These are phyloP conservation scores for Monopterus albus DNA, from an alignment of 2,113 vertebrate species.

Conservation along the genomic window DNA sequence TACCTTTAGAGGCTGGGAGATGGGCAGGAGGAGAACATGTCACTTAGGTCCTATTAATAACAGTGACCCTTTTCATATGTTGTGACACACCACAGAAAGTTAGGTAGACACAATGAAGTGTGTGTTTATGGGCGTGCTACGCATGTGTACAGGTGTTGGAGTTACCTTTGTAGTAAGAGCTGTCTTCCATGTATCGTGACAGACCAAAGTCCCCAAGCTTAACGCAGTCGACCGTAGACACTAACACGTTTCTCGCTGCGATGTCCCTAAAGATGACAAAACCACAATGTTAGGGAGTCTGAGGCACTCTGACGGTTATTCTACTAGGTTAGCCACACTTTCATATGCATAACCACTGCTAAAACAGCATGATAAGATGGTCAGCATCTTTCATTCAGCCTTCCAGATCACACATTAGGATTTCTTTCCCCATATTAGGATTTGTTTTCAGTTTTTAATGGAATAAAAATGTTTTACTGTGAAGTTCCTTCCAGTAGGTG, in stretches of 20 bases:
- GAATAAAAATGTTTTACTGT: not conserved
- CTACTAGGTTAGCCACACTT: not conserved
- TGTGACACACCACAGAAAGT: not conserved
- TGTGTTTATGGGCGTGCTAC: not conserved
- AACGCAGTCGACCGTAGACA: constrained; percentile 94
- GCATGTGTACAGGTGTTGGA: not conserved
- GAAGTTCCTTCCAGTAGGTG: not conserved
- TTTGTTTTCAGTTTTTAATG: not conserved
- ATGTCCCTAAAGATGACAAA: constrained; percentile 89
- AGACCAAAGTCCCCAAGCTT: constrained; percentile 98
- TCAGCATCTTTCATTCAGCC: no score
- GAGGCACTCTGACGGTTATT: not conserved
- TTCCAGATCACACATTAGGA: not conserved
- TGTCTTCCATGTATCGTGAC: constrained; percentile 99
- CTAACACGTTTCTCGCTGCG: constrained; percentile 96
- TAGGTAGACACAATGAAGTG: not conserved
- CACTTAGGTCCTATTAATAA: constrained; percentile 20
- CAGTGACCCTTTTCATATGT: not conserved
- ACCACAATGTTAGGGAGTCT: not conserved
- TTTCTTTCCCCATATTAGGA: no score
- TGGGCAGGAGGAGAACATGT: constrained; percentile 1
- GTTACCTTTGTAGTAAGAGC: constrained; percentile 99
- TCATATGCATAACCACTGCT: not conserved
- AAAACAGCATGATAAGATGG: no score
- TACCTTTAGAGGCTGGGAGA: constrained; percentile 94